These are phyloP conservation scores for Gambusia yucatana DNA, from an alignment of 2,797 vertebrate species.

Conservation along the genomic window DNA sequence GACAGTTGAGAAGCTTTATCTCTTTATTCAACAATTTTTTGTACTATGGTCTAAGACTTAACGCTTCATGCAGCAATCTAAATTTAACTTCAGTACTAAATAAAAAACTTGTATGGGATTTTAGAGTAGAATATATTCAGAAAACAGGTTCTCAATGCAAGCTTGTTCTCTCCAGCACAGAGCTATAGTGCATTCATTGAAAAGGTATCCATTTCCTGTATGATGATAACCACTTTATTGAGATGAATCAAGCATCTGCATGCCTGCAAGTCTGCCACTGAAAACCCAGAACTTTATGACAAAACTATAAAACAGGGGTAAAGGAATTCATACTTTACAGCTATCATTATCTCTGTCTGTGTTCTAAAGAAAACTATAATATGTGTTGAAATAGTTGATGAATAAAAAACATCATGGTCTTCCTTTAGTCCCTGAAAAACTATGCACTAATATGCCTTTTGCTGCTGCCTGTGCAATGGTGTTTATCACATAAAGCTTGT, in stretches of 20 bases:
- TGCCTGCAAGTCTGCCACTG: neutral
- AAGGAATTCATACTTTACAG: slow-evolving; percentile 11
- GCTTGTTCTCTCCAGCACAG: neutral
- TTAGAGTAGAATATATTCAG: neutral
- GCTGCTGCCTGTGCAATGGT: slow-evolving; percentile 5
- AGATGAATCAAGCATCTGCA: neutral
- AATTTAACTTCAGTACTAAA: neutral
- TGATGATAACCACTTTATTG: slow-evolving; percentile 27
- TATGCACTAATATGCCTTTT: slow-evolving; percentile 6
- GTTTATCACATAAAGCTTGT: slow-evolving; percentile 41
- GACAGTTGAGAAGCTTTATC: neutral
- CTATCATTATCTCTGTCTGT: slow-evolving; percentile 35
- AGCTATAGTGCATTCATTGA: neutral
- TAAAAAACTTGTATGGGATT: neutral
- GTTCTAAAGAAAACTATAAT: slow-evolving; percentile 21
- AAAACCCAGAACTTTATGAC: neutral
- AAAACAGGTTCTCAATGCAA: neutral
- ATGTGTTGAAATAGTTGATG: slow-evolving; percentile 13
- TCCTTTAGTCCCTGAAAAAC: neutral
- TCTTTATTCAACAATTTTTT: neutral
- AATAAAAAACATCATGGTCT: slow-evolving; percentile 36
- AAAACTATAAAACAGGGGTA: slow-evolving; percentile 22
- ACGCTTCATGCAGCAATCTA: neutral
- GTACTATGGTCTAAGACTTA: neutral
- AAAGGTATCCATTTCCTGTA: slow-evolving; percentile 30